Evolutionary conservation across 2,888 invertebrate genomes (phyloP).

Genomic region (Rhagium mordax): DNA sequence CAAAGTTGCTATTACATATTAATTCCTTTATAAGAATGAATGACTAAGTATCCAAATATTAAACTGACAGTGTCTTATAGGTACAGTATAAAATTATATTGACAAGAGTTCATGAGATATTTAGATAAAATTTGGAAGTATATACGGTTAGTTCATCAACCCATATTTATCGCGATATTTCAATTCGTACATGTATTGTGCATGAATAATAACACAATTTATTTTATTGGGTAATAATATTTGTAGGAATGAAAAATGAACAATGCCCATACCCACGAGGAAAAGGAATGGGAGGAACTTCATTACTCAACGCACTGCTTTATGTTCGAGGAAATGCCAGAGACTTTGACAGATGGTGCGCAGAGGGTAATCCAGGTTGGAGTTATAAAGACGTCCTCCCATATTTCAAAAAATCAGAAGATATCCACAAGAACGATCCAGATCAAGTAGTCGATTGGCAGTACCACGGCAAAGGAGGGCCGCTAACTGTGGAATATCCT

Average conservation of each 20-base stretch:
- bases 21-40: no score
- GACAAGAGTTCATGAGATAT: no score
- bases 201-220: no score
- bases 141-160: no score
- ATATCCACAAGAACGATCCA: conserved; percentile 41
- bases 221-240: no score
- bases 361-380: conserved; percentile 65
- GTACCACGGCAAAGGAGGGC: conserved; percentile 43
- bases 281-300: conserved; percentile 71
- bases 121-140: no score
- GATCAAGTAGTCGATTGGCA: conserved; percentile 36
- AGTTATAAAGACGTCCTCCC: conserved; percentile 74
- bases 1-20: no score
- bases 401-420: conserved; percentile 66
- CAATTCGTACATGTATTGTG: no score
- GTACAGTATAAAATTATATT: no score
- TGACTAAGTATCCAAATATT: no score
- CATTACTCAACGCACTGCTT: conserved; percentile 71
- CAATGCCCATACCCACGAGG: conserved; percentile 68
- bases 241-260: conserved; percentile 56
- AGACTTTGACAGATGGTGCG: conserved; percentile 71
- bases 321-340: conserved; percentile 69
- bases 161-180: no score
- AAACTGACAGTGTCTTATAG: no score
- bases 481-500: conserved; percentile 43